Evolutionary conservation across 1,140 invertebrate species (phyloP).

Genomic region (Metopolophium dirhodum): DNA sequence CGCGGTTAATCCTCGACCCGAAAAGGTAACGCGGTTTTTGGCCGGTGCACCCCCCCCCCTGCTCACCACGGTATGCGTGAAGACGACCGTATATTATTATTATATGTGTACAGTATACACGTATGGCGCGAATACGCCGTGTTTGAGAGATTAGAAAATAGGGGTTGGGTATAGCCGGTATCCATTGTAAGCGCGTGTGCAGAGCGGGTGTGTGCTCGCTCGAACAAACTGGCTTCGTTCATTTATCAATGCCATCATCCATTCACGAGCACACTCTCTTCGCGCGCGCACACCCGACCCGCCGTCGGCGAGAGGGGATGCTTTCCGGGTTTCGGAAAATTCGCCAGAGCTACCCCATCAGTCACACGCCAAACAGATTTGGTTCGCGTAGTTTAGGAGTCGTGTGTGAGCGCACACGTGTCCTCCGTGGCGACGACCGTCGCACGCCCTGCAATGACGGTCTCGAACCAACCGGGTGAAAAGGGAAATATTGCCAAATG

Average conservation of each 20-base stretch:
- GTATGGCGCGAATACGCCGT: neutral
- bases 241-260: conserved; percentile 57
- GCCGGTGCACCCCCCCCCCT: neutral
- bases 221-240: conserved; percentile 18
- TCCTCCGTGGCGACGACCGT: neutral
- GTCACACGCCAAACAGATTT: conserved; percentile 46
- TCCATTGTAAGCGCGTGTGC: neutral
- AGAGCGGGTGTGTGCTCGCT: neutral
- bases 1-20: neutral
- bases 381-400: neutral
- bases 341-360: conserved; percentile 23
- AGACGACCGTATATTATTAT: conserved; percentile 19
- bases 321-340: neutral
- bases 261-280: neutral
- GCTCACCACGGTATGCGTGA: neutral
- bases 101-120: neutral
- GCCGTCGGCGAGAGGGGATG: neutral
- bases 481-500: neutral
- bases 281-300: neutral
- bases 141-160: conserved; percentile 33
- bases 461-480: neutral
- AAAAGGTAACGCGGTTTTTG: neutral
- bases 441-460: neutral
- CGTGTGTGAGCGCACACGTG: neutral
- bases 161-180: neutral